Evolutionary conservation across 1,140 invertebrate genomes (phyloP), one percentile per base, ranked within the genome.

Genomic region (Halesus radiatus): DNA sequence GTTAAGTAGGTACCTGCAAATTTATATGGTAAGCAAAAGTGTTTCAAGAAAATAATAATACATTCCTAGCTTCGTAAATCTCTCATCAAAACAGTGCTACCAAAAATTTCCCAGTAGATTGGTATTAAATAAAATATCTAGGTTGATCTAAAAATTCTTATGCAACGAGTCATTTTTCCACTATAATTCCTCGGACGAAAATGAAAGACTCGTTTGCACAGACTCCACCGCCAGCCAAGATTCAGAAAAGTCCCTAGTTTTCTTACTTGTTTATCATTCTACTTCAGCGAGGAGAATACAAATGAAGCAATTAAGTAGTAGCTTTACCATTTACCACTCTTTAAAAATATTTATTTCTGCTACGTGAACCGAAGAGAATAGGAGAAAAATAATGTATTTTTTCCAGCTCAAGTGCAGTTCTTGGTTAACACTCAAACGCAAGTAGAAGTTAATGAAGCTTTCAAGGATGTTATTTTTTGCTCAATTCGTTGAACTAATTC

Each of bases 271-370:
- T n/a, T 75, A 75, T 75, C 53, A 75, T 60, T 60, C 16, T 16
- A 18, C n/a, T 75, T 20, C 29, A 45, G 15, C 73, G 20, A 8
- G 73, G 60, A 56, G 75, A 58, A 77, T 77, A 77, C 50, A 77
- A 77, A 77, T 77, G 75, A 77, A 77, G 75, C 29, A 64, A 77
- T 77, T 66, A 77, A 64, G 32, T 50, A 15, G 16, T 16, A 18
- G 50, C 7, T 66, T 32, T 53, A 77, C 26, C 23, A 58, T 58
- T 74, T 74, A 74, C 53, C 29, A 50, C 72, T 74, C 53, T 60
- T 53, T 66, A 18, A 66, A 77, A 66, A 53, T 64, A 77, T 77
- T 77, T 66, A 77, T 77, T 52, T 20, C 37, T 23, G 16, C 16
- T 64, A 23, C 75, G 75, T 77, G 75, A 29, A 66, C 16, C 6